Conservation (phyloP, 2,888 invertebrate genomes). For the Phyto melanocephala region DNA sequence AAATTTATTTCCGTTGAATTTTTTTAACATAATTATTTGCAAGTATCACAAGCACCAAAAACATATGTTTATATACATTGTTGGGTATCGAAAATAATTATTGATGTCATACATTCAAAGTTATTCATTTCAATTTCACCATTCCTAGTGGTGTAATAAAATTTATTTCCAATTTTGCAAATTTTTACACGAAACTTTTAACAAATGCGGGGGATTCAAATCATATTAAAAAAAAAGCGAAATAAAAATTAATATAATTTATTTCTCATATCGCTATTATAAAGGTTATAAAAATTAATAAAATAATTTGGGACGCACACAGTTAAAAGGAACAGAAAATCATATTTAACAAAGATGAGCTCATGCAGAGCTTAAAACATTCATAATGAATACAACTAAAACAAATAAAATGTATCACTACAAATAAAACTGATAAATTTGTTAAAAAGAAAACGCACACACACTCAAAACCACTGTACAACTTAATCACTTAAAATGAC, state of each 20-base stretch:
- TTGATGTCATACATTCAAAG: too few relatives aligned
- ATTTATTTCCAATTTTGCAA: too few relatives aligned
- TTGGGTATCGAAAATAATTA: too few relatives aligned
- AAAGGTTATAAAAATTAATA: constrained; percentile 28
- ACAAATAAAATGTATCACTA: not conserved
- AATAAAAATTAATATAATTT: constrained; percentile 2
- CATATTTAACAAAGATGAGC: constrained; percentile 18
- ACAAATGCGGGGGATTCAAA: not conserved
- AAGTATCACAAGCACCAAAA: too few relatives aligned
- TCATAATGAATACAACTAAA: not conserved
- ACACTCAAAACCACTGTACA: not conserved
- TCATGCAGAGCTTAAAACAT: constrained; percentile 41
- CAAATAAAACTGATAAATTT: not conserved
- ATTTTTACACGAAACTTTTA: too few relatives aligned
- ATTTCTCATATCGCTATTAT: not conserved
- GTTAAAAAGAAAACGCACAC: not conserved
- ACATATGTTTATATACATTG: too few relatives aligned
- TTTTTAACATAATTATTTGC: too few relatives aligned
- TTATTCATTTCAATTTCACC: too few relatives aligned
- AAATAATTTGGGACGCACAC: not conserved
- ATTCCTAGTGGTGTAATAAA: too few relatives aligned
- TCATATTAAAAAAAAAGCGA: not conserved
- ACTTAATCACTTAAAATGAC: constrained; percentile 19
- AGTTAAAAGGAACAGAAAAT: not conserved
- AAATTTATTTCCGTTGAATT: too few relatives aligned